Base-by-base conservation (phyloP, 2,888 invertebrate genomes). In the Eupsilia transversa region DNA sequence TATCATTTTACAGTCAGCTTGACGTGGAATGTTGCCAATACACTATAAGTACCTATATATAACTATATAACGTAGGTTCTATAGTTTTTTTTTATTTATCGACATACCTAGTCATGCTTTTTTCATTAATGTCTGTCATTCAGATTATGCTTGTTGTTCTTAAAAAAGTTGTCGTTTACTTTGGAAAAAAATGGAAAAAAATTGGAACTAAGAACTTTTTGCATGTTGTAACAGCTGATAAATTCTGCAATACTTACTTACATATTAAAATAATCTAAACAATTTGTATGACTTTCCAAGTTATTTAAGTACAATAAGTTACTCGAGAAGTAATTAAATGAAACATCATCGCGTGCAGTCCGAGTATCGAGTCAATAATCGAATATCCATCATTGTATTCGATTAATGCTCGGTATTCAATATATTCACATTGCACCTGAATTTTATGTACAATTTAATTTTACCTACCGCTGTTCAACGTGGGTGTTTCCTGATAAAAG, bases 1-100 rank as follows among this genome's bases (percentile, higher is more conserved):
- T 93, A 91, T 94, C 94, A 86, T 81, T 88, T 94, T 94, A 86
- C 86, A 86, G 71, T 66, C 70, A 65, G n/a, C 33, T 69, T 83
- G 74, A 75, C 73, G 60, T 72, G 77, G 64, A 67, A 66, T 57
- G 60, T 60, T 64, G 33, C 49, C 23, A 77, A 56, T 70, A 30
- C 12, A 9, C 12, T 54, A 54, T 30, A 54, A n/a, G n/a, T n/a
- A n/a, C n/a, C n/a, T n/a, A n/a, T n/a, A n/a, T n/a, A n/a, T n/a
- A n/a, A n/a, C n/a, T n/a, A n/a, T n/a, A 63, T 46, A 46, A 14
- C 9, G 27, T 61, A 38, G n/a, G 3, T n/a, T n/a, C 2, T 12
- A 52, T 1, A 52, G 10, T 4, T 14, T 27, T 27, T n/a, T 23
- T 3, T 5, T 3, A 9, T 23, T 33, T 14, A 5, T n/a, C n/a